Evolutionary conservation across 2,797 vertebrate species (phyloP), one percentile per base, ranked within the genome.

Genomic region (Cuculus canorus): DNA sequence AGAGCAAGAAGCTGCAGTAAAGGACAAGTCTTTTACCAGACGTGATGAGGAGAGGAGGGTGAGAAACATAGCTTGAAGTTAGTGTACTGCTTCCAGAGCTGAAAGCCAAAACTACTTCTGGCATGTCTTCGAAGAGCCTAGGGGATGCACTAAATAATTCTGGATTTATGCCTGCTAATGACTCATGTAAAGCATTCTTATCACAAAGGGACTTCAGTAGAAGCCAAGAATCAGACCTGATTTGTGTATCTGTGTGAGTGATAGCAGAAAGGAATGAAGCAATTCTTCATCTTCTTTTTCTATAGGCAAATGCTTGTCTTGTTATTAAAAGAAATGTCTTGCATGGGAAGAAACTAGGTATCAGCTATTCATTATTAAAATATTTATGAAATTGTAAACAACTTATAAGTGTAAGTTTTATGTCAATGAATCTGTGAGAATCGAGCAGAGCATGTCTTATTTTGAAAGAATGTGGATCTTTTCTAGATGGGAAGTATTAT

Each of bases 1-100:
- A 71, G 18, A 82, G 77, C 79, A 79, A 88, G 85, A 79, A 75
- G 37, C 66, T 93, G 54, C 63, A 71, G 28, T 30, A 41, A 76
- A 78, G 37, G 63, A 47, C 68, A 82, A 89, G 77, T 63, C 28
- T 43, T 66, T 86, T 75, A 66, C 63, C 72, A 86, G 57, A 79
- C 48, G 39, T 8, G 32, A 52, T 80, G 53, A 87, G 48, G 25
- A 17, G 15, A 70, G 28, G 17, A 48, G 25, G 18, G 45, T 82
- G 88, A 93, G 82, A 95, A 92, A 81, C 28, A 45, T 77, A 65
- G 13, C 75, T 88, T 84, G 65, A 77, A 84, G 65, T 61, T n/a
- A 48, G 33, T 18, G 16, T 81, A 92, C 75, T 84, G 64, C n/a
- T 90, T 86, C 82, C 86, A 90, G 73, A 90, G 52, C 63, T 75